phyloP scores from a whole-genome alignment of 1,140 invertebrate species.

The Tribolium castaneum region DNA sequence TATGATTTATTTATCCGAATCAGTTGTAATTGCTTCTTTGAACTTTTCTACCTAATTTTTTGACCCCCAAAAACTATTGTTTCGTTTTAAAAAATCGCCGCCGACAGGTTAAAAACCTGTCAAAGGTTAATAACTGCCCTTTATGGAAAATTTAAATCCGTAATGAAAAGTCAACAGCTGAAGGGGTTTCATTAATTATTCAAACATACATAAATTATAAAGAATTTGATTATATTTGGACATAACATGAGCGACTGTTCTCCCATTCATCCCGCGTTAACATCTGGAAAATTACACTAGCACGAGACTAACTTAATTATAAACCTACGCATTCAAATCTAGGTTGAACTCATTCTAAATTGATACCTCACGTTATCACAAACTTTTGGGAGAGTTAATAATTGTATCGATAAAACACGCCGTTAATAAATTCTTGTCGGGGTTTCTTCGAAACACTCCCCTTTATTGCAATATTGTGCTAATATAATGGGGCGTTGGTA shows the following conservation, averaged over 20 bases:
- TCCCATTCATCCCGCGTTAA: no score
- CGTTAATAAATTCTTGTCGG: neutral
- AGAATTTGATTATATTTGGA: no score
- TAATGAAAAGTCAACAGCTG: no score
- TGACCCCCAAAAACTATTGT: neutral
- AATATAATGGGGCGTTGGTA: neutral
- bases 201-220: no score
- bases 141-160: no score
- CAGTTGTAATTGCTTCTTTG: neutral
- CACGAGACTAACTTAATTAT: neutral
- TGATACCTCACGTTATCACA: no score
- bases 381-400: neutral
- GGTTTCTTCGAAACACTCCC: neutral
- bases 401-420: neutral
- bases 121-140: no score
- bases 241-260: no score
- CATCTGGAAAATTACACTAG: neutral
- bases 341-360: neutral
- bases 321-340: neutral
- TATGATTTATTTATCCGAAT: neutral
- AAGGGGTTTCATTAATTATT: no score
- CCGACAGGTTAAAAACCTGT: no score
- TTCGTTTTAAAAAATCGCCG: neutral
- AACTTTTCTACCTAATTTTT: neutral
- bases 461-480: neutral